These are phyloP conservation scores for Aepyceros melampus DNA, from an alignment of 2,113 vertebrate species.

Conservation along the genomic window DNA sequence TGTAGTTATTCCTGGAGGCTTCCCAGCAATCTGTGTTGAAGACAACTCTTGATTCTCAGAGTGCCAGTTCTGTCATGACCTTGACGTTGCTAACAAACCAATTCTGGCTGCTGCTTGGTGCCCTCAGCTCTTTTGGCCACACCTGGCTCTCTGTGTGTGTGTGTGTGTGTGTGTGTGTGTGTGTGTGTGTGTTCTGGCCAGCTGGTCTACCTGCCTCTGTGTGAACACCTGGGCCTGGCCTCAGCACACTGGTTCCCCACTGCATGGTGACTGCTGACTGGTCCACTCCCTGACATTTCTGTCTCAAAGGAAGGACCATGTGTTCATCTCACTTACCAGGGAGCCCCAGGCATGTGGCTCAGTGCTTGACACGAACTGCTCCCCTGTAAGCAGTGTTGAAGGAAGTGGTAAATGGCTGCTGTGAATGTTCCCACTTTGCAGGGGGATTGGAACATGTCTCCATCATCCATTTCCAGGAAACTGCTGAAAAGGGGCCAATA, in stretches of 20 bases:
- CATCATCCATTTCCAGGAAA: neutral
- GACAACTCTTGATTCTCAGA: neutral
- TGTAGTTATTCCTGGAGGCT: neutral
- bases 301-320: neutral
- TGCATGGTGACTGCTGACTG: no score
- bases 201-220: neutral
- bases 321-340: neutral
- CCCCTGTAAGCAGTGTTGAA: neutral
- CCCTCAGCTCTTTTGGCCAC: rapidly evolving
- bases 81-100: neutral
- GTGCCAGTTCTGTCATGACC: neutral
- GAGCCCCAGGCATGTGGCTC: neutral
- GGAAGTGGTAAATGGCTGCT: neutral
- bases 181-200: neutral
- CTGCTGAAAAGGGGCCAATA: neutral
- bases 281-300: neutral
- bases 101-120: rapidly evolving
- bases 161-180: no score
- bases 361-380: neutral
- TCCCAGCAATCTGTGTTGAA: neutral
- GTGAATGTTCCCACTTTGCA: neutral
- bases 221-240: neutral
- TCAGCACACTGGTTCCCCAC: neutral
- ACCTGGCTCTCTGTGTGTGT: rapidly evolving
- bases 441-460: neutral